Base-by-base conservation (phyloP, 1,140 invertebrate genomes). In the Penaeus japonicus region DNA sequence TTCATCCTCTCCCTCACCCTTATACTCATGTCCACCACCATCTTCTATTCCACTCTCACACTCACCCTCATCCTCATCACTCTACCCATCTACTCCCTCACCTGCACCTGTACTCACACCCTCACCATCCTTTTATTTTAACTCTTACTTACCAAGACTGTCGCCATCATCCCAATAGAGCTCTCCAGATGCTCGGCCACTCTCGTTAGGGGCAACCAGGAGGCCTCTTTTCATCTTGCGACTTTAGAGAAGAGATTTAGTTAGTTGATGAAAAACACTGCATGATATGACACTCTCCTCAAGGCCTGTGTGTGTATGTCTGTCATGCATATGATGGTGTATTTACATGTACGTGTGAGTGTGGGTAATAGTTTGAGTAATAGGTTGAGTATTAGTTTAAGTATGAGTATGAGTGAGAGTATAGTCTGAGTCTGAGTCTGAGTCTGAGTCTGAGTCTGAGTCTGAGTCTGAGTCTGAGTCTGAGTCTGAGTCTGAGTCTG, bases 81-180 rank as follows among this genome's bases (percentile, higher is more conserved):
- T 17, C 15, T 4, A 30, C 65, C 20, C 65, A 27, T 32, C 32
- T n/a, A n/a, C n/a, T n/a, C 24, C 27, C 24, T 73, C 70, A 30
- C 27, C 35, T n/a, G n/a, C n/a, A n/a, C 70, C 30, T 32, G 27
- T 24, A 30, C 70, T n/a, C 70, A 27, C n/a, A 30, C 70, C 35
- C n/a, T 73, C 24, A 30, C 70, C 35, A 18, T 32, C 70, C 35
- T 24, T 73, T 32, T 73, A 77, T 32, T 77, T 32, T 22, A 77
- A 77, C 27, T 73, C 70, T 73, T 62, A 92, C 92, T 93, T 91
- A 96, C 95, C 94, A 91, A 95, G 91, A 90, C 94, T 94, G 79
- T 96, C 95, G 1, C 96, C 96, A 91, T 96, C 96, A 92, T 97
- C 96, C 95, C 95, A 96, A 92, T 95, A 96, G 0, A 96, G 92